A percentile compares a stretch with the other conserved stretches of the same genome.
Conservation (phyloP, 1,140 invertebrate species). For the Drosophila micromelanica region DNA sequence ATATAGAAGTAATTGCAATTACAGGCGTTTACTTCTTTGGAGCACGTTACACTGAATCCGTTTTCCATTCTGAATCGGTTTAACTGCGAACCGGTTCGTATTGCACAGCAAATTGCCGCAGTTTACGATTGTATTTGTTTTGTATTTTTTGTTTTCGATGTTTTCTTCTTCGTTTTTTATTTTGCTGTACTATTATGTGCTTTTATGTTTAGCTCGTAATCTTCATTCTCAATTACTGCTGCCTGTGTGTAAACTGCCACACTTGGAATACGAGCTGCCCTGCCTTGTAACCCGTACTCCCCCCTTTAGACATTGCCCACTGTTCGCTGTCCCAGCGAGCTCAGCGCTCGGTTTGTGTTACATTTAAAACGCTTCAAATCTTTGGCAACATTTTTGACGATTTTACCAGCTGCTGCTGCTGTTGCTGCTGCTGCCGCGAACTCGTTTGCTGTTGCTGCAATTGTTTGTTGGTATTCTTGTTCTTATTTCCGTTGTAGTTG, state of each 20-base stretch:
- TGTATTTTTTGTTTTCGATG: not conserved
- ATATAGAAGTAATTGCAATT: no score
- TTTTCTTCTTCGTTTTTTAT: slow-evolving; percentile 6
- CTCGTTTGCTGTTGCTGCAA: slow-evolving; percentile 2
- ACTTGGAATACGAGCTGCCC: slow-evolving; percentile 18
- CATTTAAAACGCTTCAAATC: slow-evolving; percentile 38
- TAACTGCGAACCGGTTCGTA: slow-evolving; percentile 19
- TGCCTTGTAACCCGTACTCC: not conserved
- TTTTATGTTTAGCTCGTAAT: slow-evolving; percentile 42
- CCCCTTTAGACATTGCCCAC: not conserved
- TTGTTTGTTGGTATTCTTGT: slow-evolving; percentile 19
- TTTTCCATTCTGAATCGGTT: not conserved
- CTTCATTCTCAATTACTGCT: slow-evolving; percentile 36
- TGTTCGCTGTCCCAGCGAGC: not conserved
- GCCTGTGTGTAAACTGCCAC: slow-evolving; percentile 23
- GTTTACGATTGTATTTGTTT: slow-evolving; percentile 11
- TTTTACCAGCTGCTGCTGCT: slow-evolving; percentile 37
- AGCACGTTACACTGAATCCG: no score
- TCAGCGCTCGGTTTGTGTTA: slow-evolving; percentile 14
- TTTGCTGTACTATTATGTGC: slow-evolving; percentile 21
- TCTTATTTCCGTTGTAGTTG: slow-evolving; percentile 14
- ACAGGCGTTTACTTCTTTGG: no score
- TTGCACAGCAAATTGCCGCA: slow-evolving; percentile 26
- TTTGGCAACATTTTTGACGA: slow-evolving; percentile 44
- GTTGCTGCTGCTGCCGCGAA: not conserved